Percentiles rank a stretch among this genome's conserved stretches.
phyloP scores from a whole-genome alignment of 2,888 invertebrate genomes.

The Pristionchus exspectatus region DNA sequence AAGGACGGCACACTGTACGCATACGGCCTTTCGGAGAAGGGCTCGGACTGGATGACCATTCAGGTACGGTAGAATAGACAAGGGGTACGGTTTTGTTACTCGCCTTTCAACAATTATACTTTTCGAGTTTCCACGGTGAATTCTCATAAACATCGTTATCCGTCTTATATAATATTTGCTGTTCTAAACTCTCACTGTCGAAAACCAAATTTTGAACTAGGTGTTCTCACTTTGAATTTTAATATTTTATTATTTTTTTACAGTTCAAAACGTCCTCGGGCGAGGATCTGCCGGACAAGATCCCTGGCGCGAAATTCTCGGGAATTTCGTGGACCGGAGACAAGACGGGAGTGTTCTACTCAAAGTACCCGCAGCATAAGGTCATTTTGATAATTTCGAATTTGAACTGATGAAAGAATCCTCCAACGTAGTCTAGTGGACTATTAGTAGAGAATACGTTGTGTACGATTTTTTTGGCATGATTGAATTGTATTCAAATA shows the following conservation, averaged over 20 bases:
- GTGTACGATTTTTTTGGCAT: too few relatives aligned
- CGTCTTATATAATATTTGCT: too few relatives aligned
- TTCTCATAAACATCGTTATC: too few relatives aligned
- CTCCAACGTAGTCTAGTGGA: too few relatives aligned
- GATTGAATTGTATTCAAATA: too few relatives aligned
- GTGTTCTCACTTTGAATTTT: not conserved
- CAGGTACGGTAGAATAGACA: constrained; percentile 76
- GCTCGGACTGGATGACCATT: constrained; percentile 96
- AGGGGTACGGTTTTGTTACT: not conserved
- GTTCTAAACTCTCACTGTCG: too few relatives aligned
- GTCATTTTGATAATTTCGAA: constrained; percentile 42
- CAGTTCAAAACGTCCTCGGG: constrained; percentile 81
- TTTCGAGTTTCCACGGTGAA: too few relatives aligned
- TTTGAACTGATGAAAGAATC: too few relatives aligned
- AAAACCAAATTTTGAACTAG: too few relatives aligned
- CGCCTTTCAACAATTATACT: too few relatives aligned
- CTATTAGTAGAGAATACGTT: too few relatives aligned
- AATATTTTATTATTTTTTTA: not conserved
- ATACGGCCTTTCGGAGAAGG: constrained; percentile 92
- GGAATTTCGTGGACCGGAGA: constrained; percentile 95
- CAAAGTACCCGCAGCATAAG: constrained; percentile 60
- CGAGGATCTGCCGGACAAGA: constrained; percentile 90
- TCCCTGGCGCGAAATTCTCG: constrained; percentile 93
- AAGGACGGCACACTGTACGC: constrained; percentile 93
- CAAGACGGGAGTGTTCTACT: constrained; percentile 93